phyloP scores from a whole-genome alignment of 2,797 vertebrate genomes.

The Bovichtus variegatus region DNA sequence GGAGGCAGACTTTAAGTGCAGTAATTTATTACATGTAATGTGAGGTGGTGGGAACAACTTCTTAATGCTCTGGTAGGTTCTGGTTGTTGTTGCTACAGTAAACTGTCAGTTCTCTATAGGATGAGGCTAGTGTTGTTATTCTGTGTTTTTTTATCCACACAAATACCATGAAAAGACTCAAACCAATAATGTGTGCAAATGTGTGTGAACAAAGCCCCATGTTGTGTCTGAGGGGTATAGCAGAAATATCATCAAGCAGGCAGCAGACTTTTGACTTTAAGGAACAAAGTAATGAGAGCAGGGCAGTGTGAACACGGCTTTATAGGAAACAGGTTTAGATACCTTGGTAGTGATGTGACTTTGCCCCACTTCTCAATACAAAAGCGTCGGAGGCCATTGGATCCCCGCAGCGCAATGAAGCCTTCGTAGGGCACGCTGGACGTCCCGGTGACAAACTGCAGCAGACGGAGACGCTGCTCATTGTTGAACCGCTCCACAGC shows the following conservation, averaged over 20 bases:
- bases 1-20: not conserved
- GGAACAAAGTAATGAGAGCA: not conserved
- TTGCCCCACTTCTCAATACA: constrained; percentile 99
- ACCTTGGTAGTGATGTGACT: constrained; percentile 97
- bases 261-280: not conserved
- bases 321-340: constrained; percentile 12
- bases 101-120: too few relatives aligned
- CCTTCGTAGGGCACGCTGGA: constrained; percentile 97
- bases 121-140: too few relatives aligned
- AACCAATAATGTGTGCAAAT: too few relatives aligned
- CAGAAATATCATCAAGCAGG: not conserved
- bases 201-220: too few relatives aligned
- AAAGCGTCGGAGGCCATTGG: constrained; percentile 95
- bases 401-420: constrained; percentile 93
- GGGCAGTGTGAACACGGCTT: not conserved
- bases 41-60: too few relatives aligned
- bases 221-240: not conserved
- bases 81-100: too few relatives aligned
- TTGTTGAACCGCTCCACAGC: constrained; percentile 98
- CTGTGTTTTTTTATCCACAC: too few relatives aligned
- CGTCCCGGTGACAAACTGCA: constrained; percentile 97
- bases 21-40: too few relatives aligned
- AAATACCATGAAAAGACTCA: too few relatives aligned
- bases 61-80: too few relatives aligned
- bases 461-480: constrained; percentile 92